Evolutionary conservation across 2,888 invertebrate genomes (phyloP).

Genomic region (Troides oblongomaculatus): DNA sequence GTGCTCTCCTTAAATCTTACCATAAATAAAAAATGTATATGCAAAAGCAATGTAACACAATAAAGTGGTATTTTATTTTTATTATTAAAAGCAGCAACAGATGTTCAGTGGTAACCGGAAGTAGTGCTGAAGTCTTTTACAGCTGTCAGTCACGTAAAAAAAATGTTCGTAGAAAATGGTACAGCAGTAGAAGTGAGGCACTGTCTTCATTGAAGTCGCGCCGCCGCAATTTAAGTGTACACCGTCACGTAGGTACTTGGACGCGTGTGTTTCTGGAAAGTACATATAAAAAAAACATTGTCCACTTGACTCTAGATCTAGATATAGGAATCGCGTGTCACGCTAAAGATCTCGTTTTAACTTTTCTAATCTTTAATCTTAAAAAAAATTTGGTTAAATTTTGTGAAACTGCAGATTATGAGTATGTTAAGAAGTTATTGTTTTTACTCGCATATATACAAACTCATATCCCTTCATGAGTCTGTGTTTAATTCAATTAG

Average conservation of each 20-base stretch:
- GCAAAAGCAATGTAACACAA: too few relatives aligned
- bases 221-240: slow-evolving; percentile 43
- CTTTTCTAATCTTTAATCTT: slow-evolving; percentile 29
- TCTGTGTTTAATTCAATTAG: too few relatives aligned
- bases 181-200: slow-evolving; percentile 22
- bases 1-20: too few relatives aligned
- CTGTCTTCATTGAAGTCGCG: slow-evolving; percentile 54
- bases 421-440: too few relatives aligned
- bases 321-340: slow-evolving; percentile 61
- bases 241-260: slow-evolving; percentile 53
- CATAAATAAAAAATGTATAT: too few relatives aligned
- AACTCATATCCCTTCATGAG: background rate
- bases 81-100: background rate
- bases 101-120: slow-evolving; percentile 3
- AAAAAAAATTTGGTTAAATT: slow-evolving; percentile 9
- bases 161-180: slow-evolving; percentile 4
- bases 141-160: background rate
- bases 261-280: slow-evolving; percentile 55
- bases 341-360: slow-evolving; percentile 47
- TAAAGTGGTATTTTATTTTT: too few relatives aligned
- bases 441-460: background rate
- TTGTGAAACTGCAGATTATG: slow-evolving; percentile 4
- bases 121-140: background rate
- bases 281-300: slow-evolving; percentile 58
- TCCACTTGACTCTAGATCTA: slow-evolving; percentile 62